Evolutionary conservation across 2,113 vertebrate genomes (phyloP), one percentile per base, ranked within the genome.

Genomic region (Chaenocephalus aceratus): DNA sequence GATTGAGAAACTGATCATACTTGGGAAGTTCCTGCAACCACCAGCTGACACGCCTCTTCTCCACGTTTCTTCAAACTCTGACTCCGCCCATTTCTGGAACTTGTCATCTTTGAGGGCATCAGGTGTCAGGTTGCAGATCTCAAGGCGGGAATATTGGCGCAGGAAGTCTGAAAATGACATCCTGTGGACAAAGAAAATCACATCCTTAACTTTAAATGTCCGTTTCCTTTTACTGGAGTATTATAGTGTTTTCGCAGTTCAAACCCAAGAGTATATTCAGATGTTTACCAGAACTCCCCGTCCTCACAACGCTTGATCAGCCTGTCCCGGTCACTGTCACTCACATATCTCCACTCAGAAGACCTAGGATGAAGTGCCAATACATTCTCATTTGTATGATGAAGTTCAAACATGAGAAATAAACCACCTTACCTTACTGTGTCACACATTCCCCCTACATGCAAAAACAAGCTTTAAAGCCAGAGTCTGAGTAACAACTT

Each of bases 121-220:
- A 0, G 97, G 97, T 18, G 97, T 98, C 72, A 99, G 94, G 91
- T 97, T 98, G 87, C 97, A 99, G 92, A 98, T 98, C 88, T 99
- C 97, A 80, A 98, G 86, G 23, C 93, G 94, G 1, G 97, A 97
- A 63, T 96, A 98, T 16, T 98, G 94, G n/a, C 90, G 89, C 78
- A 97, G 87, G 84, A 99, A 99, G 84, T 99, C 97, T 0, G 87
- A 84, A 84, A 96, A 97, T 0, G 96, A 95, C 97, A 98, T 97
- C 97, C 97, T 98, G 90, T 54, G 30, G 23, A 49, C 59, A 52
- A 75, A 51, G 5, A 65, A 26, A 34, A 46, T 15, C 30, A 30
- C 14, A 46, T 56, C 2, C 0, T 54, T 46, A 45, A 8, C 1
- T 44, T 60, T 10, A 46, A 36, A 52, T 46, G 14, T 1, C 26